phyloP scores from a whole-genome alignment of 2,888 invertebrate species.

The Nephrotoma appendiculata region DNA sequence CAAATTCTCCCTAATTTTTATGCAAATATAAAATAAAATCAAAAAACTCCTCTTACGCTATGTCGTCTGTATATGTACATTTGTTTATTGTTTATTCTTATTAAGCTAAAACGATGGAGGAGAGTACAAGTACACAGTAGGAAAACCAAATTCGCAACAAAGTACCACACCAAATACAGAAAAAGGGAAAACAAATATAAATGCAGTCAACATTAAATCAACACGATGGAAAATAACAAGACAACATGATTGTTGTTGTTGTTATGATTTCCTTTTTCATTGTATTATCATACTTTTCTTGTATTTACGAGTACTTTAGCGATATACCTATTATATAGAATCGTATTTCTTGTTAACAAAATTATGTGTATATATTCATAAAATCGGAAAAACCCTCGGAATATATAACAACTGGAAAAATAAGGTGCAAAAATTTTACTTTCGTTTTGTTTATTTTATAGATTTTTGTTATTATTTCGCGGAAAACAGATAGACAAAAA shows the following conservation, averaged over 20 bases:
- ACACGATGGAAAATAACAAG: neutral
- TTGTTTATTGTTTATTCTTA: neutral
- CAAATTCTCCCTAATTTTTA: neutral
- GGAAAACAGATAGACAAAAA: neutral
- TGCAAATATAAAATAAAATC: neutral
- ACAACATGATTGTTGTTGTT: neutral
- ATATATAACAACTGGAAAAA: neutral
- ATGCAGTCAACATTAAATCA: neutral
- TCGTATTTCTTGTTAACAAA: neutral
- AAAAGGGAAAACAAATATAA: neutral
- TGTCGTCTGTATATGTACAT: neutral
- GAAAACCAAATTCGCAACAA: neutral
- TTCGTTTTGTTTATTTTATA: neutral
- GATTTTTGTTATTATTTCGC: neutral
- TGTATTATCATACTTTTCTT: neutral
- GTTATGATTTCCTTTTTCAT: neutral
- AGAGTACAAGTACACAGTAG: neutral
- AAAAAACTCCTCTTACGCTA: neutral
- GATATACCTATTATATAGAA: neutral
- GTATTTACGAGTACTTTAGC: neutral
- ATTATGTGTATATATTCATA: neutral
- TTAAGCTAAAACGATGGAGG: neutral
- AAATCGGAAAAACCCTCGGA: neutral
- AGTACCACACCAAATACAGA: neutral
- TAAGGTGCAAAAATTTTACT: neutral